Base-by-base conservation (phyloP, 2,797 vertebrate genomes). In the Hipposideros larvatus region DNA sequence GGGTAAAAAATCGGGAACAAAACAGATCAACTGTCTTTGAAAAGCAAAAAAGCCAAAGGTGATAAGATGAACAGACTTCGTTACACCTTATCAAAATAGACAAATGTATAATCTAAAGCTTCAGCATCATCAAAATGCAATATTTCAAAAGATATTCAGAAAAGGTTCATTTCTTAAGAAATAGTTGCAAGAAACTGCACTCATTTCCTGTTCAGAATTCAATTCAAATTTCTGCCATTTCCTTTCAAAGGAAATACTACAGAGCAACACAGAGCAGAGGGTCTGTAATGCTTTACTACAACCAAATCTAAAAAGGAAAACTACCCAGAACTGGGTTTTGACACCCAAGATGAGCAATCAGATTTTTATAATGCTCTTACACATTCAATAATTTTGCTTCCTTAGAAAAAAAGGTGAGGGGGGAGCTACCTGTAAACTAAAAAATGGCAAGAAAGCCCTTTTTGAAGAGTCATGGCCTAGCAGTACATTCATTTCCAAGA, bases 171-270 rank as follows among this genome's bases (percentile, higher is more conserved):
- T 94, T 96, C 88, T 95, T 95, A 96, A 95, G 87, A 97, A 97
- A 96, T 31, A 92, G 79, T 96, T 66, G 55, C 95, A 96, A 96
- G 87, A 77, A 94, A 96, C 66, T 96, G 79, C 79, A 97, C 93
- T 95, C 95, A 96, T 97, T 98, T 98, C 97, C 97, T 97, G 97
- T 95, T 96, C 95, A 96, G 96, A 95, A 95, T 94, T 96, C 95
- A 93, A 96, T 96, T 97, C 96, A 97, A 96, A 97, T 97, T 97
- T 98, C 97, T 97, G 93, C 96, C 92, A 98, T 97, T 98, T 98
- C 97, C 97, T 98, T 97, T 94, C 74, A 96, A 95, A 97, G 96
- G 95, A 97, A 97, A 96, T 19, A 95, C 85, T 95, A 95, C 82
- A 96, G 37, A 37, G 96, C 66, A 95, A 96, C 55, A 77, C 31